These are phyloP conservation scores for Trinectes maculatus DNA, from an alignment of 2,113 vertebrate species.

Conservation along the genomic window DNA sequence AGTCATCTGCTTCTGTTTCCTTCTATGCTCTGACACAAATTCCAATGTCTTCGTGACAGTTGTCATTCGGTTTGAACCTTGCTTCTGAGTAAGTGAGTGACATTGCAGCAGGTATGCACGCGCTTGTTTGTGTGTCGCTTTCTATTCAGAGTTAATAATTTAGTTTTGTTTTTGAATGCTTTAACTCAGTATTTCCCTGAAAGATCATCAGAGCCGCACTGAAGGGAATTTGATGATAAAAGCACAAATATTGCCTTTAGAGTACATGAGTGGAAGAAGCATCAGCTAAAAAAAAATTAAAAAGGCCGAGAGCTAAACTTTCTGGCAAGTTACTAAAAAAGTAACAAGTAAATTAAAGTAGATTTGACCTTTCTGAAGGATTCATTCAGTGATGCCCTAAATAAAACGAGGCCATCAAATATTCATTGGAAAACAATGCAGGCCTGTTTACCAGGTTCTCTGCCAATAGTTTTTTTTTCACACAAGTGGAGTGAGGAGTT, in stretches of 20 bases:
- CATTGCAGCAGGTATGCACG: not conserved
- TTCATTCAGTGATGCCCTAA: not conserved
- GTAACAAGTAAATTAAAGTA: not conserved
- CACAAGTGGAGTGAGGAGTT: not conserved
- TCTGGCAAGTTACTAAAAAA: not conserved
- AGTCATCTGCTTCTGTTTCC: too few species aligned
- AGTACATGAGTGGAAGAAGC: not conserved
- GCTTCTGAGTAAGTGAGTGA: not conserved
- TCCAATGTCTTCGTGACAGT: too few species aligned
- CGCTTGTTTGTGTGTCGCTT: not conserved
- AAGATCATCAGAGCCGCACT: not conserved
- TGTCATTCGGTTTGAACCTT: not conserved
- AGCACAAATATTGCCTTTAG: not conserved
- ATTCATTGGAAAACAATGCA: not conserved
- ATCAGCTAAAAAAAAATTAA: not conserved
- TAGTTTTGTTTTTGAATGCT: not conserved
- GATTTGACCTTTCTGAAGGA: not conserved
- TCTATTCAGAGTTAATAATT: not conserved
- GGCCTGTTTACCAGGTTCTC: not conserved
- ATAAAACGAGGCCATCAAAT: not conserved
- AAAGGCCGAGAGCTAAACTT: not conserved
- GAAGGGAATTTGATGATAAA: conserved; percentile 2
- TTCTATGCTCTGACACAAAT: too few species aligned
- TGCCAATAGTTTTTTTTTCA: not conserved
- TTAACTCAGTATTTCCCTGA: not conserved